phyloP scores from a whole-genome alignment of 2,113 vertebrate genomes.

The Rhegmatorhina hoffmannsi region DNA sequence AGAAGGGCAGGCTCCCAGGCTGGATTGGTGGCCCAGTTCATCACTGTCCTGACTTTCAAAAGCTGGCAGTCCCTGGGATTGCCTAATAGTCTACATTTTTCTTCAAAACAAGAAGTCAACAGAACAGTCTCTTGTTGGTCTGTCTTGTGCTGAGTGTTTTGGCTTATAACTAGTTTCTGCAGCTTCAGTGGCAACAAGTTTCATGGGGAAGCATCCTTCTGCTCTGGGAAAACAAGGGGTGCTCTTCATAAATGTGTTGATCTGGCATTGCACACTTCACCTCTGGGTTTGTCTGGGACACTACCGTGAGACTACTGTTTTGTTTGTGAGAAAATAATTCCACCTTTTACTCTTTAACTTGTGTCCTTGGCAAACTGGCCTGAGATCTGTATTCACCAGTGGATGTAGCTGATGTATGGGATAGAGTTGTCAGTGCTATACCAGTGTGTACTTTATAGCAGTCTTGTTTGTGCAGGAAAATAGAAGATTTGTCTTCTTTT shows the following conservation, averaged over 20 bases:
- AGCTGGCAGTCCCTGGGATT: not conserved
- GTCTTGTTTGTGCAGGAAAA: not conserved
- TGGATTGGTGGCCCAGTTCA: not conserved
- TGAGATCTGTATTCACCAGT: not conserved
- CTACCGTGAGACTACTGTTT: not conserved
- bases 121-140: not conserved
- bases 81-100: not conserved
- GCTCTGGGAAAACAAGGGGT: rapidly evolving
- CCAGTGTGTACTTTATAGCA: not conserved
- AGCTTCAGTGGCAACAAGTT: not conserved
- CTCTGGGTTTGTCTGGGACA: not conserved
- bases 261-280: not conserved
- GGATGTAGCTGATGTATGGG: not conserved
- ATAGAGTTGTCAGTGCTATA: not conserved
- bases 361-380: not conserved
- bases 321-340: not conserved
- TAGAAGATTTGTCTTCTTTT: not conserved
- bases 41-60: not conserved
- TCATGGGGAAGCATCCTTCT: not conserved
- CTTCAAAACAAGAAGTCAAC: not conserved
- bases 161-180: not conserved
- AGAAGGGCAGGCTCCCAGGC: not conserved
- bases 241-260: not conserved
- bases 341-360: not conserved
- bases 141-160: not conserved